Base-by-base conservation (phyloP, 1,140 invertebrate genomes). In the Portunus trituberculatus region DNA sequence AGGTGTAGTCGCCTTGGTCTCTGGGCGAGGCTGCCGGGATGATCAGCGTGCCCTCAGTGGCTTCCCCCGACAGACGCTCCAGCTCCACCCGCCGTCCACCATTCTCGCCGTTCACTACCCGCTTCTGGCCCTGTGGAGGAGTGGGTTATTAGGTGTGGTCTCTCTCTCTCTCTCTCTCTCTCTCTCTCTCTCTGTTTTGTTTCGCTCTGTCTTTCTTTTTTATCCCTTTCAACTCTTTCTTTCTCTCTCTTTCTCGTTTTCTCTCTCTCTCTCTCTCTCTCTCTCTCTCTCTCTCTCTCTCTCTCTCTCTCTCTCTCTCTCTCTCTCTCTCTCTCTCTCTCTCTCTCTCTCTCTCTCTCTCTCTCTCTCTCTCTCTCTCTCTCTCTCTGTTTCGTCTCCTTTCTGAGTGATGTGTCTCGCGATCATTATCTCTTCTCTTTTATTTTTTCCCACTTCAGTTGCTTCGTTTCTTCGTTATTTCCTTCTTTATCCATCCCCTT, bases 1-100 rank as follows among this genome's bases (percentile, higher is more conserved):
- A 95, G 91, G 83, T 92, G 52, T 95, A 95, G 46, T 82, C 31
- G 20, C 94, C 94, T 86, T 95, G 94, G 84, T 95, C 94, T 32
- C 94, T 39, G 0, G 83, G 82, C 29, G 91, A 95, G 39, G 94
- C 94, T 59, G 39, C 45, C 0, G 94, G 90, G 48, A 95, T 95
- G 31, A 95, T 29, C 29, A 95, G 91, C 4, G 94, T 95, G 14
- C 94, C 94, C n/a, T 92, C 90, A 0, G 94, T 95, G 4, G 48
- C 88, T 28, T 95, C 90, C 6, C 59, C 92, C 0, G 20, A 10
- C 32, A 31, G 83, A 8, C 83, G 83, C 8, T 93, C 84, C 92
- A 59, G 8, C 76, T 76, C 46, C 32, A 59, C 46, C 46, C 29
- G 82, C 14, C 45, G 82, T 4, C 94, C 94, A 3, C 31, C 88